These are phyloP conservation scores for Arothron firmamentum DNA, from an alignment of 2,113 vertebrate species.

Conservation along the genomic window DNA sequence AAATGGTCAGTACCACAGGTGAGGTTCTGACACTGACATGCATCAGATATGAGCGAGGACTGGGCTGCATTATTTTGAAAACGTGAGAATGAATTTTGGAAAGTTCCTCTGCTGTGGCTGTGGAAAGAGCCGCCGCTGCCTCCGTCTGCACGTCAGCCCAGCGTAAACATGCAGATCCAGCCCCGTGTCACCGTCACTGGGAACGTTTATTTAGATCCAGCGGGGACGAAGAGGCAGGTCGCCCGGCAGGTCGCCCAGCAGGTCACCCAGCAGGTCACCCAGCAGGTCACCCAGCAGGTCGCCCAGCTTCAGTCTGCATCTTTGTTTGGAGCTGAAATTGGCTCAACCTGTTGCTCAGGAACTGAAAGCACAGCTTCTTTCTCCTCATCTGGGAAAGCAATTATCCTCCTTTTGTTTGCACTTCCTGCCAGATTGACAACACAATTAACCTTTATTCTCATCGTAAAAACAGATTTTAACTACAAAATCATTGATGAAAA, in stretches of 20 bases:
- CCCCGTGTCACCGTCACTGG: conserved; percentile 15
- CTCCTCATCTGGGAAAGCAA: no score
- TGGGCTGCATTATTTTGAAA: no score
- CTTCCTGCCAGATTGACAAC: not conserved
- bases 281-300: conserved; percentile 5
- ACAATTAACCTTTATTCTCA: not conserved
- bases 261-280: not conserved
- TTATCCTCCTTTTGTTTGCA: no score
- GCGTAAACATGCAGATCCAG: conserved; percentile 24
- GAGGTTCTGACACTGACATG: no score
- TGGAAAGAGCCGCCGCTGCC: conserved; percentile 10
- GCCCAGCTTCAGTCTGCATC: not conserved
- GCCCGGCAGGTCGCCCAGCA: no score
- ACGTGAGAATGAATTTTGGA: no score
- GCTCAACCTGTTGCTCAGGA: conserved; percentile 23
- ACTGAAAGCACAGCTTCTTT: not conserved
- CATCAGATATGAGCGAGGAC: no score
- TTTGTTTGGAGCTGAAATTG: conserved; percentile 1
- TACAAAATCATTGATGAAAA: not conserved
- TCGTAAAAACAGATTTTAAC: no score
- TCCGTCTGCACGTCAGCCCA: no score
- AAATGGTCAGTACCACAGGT: no score
- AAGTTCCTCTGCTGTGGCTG: not conserved
- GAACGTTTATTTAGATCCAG: conserved; percentile 12
- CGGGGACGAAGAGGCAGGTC: no score